Conservation (phyloP, 2,797 vertebrate species). For the Podargus strigoides region DNA sequence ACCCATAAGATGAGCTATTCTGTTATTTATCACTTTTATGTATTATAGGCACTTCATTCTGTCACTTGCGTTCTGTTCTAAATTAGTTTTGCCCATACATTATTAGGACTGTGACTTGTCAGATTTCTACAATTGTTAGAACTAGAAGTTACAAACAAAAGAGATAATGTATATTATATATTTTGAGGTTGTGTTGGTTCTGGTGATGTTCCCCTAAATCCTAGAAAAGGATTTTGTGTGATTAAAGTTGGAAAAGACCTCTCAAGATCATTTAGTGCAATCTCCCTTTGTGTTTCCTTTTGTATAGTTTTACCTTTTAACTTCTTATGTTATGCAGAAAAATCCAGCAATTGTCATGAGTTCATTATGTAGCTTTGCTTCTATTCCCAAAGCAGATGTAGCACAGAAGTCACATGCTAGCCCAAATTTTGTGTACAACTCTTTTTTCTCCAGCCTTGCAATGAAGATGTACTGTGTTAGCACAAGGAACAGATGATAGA, state of each 20-base stretch:
- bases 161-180: background rate
- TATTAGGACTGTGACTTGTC: background rate
- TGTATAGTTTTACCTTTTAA: background rate
- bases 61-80: background rate
- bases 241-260: background rate
- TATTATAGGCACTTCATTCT: background rate
- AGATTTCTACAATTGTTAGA: background rate
- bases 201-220: background rate
- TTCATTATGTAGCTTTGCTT: background rate
- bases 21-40: background rate
- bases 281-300: background rate
- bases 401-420: background rate
- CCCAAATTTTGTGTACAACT: background rate
- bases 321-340: background rate
- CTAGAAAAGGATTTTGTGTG: background rate
- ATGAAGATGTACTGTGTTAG: background rate
- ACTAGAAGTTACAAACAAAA: background rate
- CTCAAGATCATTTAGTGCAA: background rate
- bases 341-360: background rate
- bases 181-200: background rate
- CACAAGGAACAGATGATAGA: background rate
- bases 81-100: background rate
- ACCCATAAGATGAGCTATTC: background rate
- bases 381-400: background rate
- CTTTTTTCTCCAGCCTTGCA: background rate